A percentile compares a stretch with the other conserved stretches of the same genome.
Evolutionary conservation across 2,797 vertebrate genomes (phyloP).

Genomic region (Paratrypauchen microcephalus): DNA sequence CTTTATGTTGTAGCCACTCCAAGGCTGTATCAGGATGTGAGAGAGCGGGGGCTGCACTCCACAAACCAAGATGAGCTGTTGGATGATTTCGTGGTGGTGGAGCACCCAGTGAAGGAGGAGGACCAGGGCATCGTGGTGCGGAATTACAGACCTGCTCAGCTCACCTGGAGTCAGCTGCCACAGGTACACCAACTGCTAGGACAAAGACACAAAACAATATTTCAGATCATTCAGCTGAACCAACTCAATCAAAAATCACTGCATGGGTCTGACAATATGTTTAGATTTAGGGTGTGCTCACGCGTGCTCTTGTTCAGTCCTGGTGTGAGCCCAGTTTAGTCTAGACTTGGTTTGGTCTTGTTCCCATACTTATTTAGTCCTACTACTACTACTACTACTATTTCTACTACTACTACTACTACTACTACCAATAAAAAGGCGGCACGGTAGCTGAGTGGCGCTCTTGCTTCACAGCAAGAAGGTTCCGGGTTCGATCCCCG

Average conservation of each 20-base stretch:
- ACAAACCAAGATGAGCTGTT: conserved; percentile 83
- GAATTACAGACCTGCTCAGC: conserved; percentile 84
- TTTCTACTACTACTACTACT: too few relatives aligned
- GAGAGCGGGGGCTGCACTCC: conserved; percentile 88
- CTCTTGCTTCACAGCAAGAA: too few relatives aligned
- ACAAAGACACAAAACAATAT: background rate
- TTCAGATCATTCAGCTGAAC: background rate
- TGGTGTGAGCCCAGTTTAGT: too few relatives aligned
- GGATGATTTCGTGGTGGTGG: conserved; percentile 73
- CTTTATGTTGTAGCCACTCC: conserved; percentile 79
- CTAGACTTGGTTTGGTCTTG: too few relatives aligned
- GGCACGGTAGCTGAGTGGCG: too few relatives aligned
- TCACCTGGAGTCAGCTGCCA: conserved; percentile 94
- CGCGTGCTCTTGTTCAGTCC: too few relatives aligned
- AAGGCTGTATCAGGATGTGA: conserved; percentile 91
- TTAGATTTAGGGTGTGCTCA: too few relatives aligned
- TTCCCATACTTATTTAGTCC: too few relatives aligned
- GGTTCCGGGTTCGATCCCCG: too few relatives aligned
- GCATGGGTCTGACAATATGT: background rate
- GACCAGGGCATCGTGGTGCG: conserved; percentile 86
- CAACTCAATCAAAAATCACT: background rate
- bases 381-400: too few relatives aligned
- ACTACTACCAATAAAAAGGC: too few relatives aligned
- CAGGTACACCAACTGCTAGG: conserved; percentile 73
- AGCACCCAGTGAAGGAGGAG: conserved; percentile 34